Evolutionary conservation across 1,140 invertebrate genomes (phyloP).

Genomic region (Apis laboriosa): DNA sequence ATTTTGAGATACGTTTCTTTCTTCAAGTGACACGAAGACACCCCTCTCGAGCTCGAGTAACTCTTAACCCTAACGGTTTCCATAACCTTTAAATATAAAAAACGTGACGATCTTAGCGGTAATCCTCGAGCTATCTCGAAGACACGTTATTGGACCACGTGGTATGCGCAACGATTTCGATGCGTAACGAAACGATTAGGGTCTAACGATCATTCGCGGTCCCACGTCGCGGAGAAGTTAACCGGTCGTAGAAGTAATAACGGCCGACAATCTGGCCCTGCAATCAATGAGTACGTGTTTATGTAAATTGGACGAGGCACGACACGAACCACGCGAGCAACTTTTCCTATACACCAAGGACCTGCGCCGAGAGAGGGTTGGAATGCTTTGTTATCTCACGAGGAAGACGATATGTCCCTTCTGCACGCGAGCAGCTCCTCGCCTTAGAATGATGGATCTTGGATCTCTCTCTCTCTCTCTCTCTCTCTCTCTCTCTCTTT

Average conservation of each 20-base stretch:
- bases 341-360: slow-evolving; percentile 63
- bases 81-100: too few relatives aligned
- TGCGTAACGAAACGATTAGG: slow-evolving; percentile 64
- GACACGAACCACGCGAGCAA: slow-evolving; percentile 70
- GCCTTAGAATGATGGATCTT: not conserved
- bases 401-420: slow-evolving; percentile 42
- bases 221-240: slow-evolving; percentile 61
- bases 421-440: slow-evolving; percentile 33
- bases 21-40: too few relatives aligned
- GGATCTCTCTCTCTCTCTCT: too few relatives aligned
- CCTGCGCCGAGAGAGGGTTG: slow-evolving; percentile 44
- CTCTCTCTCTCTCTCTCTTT: too few relatives aligned
- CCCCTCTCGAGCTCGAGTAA: too few relatives aligned
- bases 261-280: slow-evolving; percentile 73
- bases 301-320: slow-evolving; percentile 78
- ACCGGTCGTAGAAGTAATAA: slow-evolving; percentile 77
- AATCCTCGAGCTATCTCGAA: slow-evolving; percentile 16
- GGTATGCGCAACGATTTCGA: slow-evolving; percentile 35
- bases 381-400: slow-evolving; percentile 54
- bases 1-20: too few relatives aligned
- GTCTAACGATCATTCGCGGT: slow-evolving; percentile 61
- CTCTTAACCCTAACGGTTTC: too few relatives aligned
- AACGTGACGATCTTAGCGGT: too few relatives aligned
- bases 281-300: slow-evolving; percentile 80
- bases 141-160: not conserved